phyloP scores from a whole-genome alignment of 2,113 vertebrate species.

The Acrocephalus kingi region DNA sequence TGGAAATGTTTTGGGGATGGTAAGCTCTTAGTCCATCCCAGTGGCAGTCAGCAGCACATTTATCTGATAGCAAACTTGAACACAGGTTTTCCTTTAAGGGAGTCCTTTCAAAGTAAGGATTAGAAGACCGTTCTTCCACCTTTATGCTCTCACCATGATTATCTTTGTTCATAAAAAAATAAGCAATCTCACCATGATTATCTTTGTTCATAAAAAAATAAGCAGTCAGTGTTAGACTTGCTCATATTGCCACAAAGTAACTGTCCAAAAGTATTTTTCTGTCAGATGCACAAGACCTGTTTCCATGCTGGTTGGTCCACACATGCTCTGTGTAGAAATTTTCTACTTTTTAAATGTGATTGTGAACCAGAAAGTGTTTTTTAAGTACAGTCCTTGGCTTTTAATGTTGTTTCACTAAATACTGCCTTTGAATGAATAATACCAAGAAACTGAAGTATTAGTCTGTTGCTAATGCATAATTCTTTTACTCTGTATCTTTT shows the following conservation, averaged over 20 bases:
- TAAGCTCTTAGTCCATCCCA: not conserved
- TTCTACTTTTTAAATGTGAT: not conserved
- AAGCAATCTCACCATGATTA: not conserved
- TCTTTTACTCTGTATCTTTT: slow-evolving; percentile 43
- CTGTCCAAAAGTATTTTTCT: not conserved
- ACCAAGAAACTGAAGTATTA: not conserved
- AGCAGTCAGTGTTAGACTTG: not conserved
- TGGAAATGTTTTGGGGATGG: not conserved
- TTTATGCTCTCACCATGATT: not conserved
- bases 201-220: not conserved
- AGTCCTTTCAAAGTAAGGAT: not conserved
- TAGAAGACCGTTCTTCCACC: not conserved
- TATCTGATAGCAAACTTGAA: not conserved
- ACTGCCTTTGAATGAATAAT: not conserved
- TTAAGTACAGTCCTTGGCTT: not conserved
- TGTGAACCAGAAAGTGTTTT: not conserved
- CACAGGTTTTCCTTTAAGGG: not conserved
- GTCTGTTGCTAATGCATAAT: not conserved
- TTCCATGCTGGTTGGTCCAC: not conserved
- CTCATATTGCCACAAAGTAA: not conserved
- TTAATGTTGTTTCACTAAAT: not conserved
- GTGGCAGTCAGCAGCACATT: not conserved
- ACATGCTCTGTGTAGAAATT: not conserved
- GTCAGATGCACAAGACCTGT: not conserved
- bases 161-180: not conserved